A percentile compares a stretch with the other conserved stretches of the same genome.
Evolutionary conservation across 2,888 invertebrate genomes (phyloP).

Genomic region (Steinernema hermaphroditum): DNA sequence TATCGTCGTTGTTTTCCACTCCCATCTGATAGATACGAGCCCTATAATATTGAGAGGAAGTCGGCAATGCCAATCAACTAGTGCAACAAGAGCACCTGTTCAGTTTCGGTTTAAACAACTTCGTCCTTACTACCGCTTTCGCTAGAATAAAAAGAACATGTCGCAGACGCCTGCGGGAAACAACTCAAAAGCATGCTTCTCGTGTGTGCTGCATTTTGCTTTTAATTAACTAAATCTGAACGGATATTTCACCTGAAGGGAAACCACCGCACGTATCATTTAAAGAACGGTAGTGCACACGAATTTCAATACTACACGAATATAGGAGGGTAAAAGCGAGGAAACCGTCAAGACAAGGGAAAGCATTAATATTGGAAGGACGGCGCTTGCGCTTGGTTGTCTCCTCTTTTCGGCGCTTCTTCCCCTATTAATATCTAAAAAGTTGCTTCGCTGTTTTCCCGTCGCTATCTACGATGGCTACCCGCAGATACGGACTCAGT

Average conservation of each 20-base stretch:
- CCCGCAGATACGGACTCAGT: background rate
- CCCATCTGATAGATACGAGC: background rate
- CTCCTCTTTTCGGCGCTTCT: constrained; percentile 22
- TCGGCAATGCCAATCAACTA: background rate
- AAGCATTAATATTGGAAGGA: constrained; percentile 29
- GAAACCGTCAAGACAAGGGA: constrained; percentile 24
- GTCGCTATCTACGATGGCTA: background rate
- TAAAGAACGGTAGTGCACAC: no score
- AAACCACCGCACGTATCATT: no score
- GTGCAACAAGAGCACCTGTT: background rate
- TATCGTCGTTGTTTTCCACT: no score
- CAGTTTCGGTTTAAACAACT: background rate
- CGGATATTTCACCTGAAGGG: no score
- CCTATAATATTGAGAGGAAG: background rate
- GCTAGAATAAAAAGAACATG: no score
- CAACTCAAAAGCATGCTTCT: no score
- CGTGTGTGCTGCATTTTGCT: no score
- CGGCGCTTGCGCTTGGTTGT: constrained; percentile 19
- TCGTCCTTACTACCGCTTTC: no score
- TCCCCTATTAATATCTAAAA: constrained; percentile 31
- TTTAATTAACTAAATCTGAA: no score
- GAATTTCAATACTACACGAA: no score
- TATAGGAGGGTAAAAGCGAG: background rate
- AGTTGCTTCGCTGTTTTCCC: constrained; percentile 30
- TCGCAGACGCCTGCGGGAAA: no score